A percentile compares a stretch with the other conserved stretches of the same genome.
Conservation (phyloP, 2,888 invertebrate species). For the Hyalella azteca region DNA sequence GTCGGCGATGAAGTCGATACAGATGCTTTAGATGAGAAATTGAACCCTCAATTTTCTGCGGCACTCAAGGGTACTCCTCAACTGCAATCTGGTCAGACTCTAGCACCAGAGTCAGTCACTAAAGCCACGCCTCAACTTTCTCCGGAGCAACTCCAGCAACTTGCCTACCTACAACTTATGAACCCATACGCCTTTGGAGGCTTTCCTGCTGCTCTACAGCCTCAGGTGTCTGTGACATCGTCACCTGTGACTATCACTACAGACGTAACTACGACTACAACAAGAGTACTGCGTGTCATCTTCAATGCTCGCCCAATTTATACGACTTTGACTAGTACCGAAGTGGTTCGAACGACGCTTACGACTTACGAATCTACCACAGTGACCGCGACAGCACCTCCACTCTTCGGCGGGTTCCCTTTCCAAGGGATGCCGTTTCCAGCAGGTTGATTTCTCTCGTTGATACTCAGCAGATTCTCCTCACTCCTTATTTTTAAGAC, state of each 20-base stretch:
- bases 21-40: conserved; percentile 71
- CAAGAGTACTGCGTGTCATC: conserved; percentile 54
- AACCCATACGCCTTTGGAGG: conserved; percentile 59
- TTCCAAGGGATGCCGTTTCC: conserved; percentile 52
- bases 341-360: conserved; percentile 51
- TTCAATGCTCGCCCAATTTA: conserved; percentile 58
- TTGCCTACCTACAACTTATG: conserved; percentile 70
- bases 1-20: conserved; percentile 75
- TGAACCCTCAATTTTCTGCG: conserved; percentile 56
- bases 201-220: conserved; percentile 63
- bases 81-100: conserved; percentile 45
- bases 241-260: conserved; percentile 84
- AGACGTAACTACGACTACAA: conserved; percentile 75
- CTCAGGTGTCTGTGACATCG: conserved; percentile 80
- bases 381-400: conserved; percentile 47
- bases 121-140: conserved; percentile 63
- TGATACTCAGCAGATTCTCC: not conserved
- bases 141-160: conserved; percentile 75
- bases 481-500: conserved; percentile 9
- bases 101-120: conserved; percentile 38
- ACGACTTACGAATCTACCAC: conserved; percentile 52
- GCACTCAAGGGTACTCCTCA: conserved; percentile 48
- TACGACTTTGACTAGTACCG: conserved; percentile 55
- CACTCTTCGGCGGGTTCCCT: conserved; percentile 50
- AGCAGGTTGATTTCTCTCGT: conserved; percentile 39